Percentiles rank a stretch among this genome's conserved stretches.
Conservation (phyloP, 1,140 invertebrate genomes). For the Nilaparvata lugens region DNA sequence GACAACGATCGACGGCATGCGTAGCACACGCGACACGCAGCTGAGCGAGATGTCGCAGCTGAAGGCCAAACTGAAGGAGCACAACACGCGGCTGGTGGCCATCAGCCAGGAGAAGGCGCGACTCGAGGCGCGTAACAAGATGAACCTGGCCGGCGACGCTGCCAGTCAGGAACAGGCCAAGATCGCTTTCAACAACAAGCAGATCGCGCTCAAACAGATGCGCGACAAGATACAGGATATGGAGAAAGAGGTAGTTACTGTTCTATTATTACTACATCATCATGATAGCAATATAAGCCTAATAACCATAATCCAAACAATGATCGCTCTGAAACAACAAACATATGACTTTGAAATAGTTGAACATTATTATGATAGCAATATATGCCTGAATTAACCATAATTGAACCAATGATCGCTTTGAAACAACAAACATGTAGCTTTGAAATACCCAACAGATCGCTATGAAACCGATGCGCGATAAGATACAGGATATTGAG, state of each 20-base stretch:
- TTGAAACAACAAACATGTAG: too few relatives aligned
- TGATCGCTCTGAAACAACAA: too few relatives aligned
- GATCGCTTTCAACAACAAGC: conserved; percentile 65
- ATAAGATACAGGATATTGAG: too few relatives aligned
- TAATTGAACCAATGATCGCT: too few relatives aligned
- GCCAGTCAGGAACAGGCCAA: conserved; percentile 56
- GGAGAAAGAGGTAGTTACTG: conserved; percentile 49
- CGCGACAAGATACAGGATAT: conserved; percentile 59
- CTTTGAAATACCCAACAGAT: too few relatives aligned
- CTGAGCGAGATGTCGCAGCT: conserved; percentile 77
- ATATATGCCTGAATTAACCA: too few relatives aligned
- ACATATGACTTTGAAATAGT: too few relatives aligned
- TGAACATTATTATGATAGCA: too few relatives aligned
- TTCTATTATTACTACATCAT: too few relatives aligned
- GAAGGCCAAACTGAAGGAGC: conserved; percentile 74
- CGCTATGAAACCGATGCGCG: too few relatives aligned
- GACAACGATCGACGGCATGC: conserved; percentile 92
- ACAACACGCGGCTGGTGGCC: conserved; percentile 56
- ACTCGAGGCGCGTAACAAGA: conserved; percentile 64
- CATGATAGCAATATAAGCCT: too few relatives aligned
- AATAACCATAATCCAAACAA: too few relatives aligned
- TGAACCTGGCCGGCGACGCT: conserved; percentile 46
- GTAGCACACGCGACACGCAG: conserved; percentile 77
- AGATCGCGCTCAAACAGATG: conserved; percentile 77
- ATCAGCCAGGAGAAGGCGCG: conserved; percentile 76